Evolutionary conservation across 1,140 invertebrate genomes (phyloP).

Genomic region (Streblospio benedicti): DNA sequence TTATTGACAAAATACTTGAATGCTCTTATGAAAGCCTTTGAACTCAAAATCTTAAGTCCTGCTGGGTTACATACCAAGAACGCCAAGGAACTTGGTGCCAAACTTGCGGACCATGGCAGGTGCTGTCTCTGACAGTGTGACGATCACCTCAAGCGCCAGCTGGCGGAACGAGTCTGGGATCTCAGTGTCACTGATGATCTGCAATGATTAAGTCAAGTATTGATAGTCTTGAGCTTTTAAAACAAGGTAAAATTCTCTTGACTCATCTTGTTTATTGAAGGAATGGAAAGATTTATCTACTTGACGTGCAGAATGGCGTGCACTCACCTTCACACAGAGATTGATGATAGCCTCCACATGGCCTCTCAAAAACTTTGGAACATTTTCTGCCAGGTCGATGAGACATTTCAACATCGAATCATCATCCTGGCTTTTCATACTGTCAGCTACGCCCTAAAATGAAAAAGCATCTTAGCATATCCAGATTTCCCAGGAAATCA

Average conservation of each 20-base stretch:
- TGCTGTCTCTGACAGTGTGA: slow-evolving; percentile 87
- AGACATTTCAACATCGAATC: slow-evolving; percentile 82
- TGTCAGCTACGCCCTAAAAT: slow-evolving; percentile 65
- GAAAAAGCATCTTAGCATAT: too few species aligned
- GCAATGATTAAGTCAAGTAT: not conserved
- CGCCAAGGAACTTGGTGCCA: slow-evolving; percentile 64
- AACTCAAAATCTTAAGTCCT: too few species aligned
- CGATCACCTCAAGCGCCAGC: slow-evolving; percentile 83
- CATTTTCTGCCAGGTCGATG: slow-evolving; percentile 84
- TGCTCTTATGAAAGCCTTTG: too few species aligned
- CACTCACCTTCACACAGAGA: slow-evolving; percentile 74
- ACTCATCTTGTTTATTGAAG: too few species aligned
- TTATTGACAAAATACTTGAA: too few species aligned
- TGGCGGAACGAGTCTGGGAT: slow-evolving; percentile 79
- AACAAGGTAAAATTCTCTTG: not conserved
- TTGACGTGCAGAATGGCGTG: too few species aligned
- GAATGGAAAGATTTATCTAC: too few species aligned
- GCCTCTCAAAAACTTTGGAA: slow-evolving; percentile 81
- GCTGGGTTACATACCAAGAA: slow-evolving; percentile 39
- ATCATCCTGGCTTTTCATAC: slow-evolving; percentile 67
- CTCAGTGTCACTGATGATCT: slow-evolving; percentile 61
- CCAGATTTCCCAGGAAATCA: too few species aligned
- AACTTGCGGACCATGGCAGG: slow-evolving; percentile 91
- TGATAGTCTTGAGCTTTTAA: too few species aligned
- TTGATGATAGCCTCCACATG: slow-evolving; percentile 80